Percentiles rank a stretch among this genome's conserved stretches.
These are phyloP conservation scores for Drosophila oshimai DNA, from an alignment of 1,140 invertebrate species.

Conservation along the genomic window DNA sequence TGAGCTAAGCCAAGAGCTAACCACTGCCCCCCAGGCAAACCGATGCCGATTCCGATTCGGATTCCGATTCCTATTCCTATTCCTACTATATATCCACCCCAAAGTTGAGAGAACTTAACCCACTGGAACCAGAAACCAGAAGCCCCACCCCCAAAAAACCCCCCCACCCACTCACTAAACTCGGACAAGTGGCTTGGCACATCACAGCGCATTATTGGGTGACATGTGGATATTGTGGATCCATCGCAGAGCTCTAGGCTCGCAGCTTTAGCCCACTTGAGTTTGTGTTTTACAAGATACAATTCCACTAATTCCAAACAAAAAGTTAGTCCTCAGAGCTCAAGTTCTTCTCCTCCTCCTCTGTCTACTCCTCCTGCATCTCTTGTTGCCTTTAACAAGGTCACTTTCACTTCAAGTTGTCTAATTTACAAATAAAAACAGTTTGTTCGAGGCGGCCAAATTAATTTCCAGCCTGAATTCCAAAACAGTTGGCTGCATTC, in stretches of 20 bases:
- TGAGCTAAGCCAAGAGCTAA: conserved; percentile 80
- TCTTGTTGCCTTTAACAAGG: conserved; percentile 27
- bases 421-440: conserved; percentile 50
- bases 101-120: neutral
- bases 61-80: conserved; percentile 11
- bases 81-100: neutral
- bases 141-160: too few relatives aligned
- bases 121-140: too few relatives aligned
- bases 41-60: conserved; percentile 12
- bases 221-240: conserved; percentile 73
- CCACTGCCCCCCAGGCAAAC: conserved; percentile 55
- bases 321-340: conserved; percentile 74
- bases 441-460: conserved; percentile 14
- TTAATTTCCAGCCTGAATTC: conserved; percentile 18
- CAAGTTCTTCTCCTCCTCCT: conserved; percentile 1
- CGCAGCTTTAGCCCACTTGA: conserved; percentile 73
- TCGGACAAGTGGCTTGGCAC: conserved; percentile 75
- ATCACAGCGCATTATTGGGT: conserved; percentile 76
- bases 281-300: conserved; percentile 80
- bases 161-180: conserved; percentile 11
- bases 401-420: conserved; percentile 32
- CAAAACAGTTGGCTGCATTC: conserved; percentile 9
- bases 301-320: conserved; percentile 78
- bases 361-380: too few relatives aligned
- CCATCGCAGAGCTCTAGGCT: conserved; percentile 64